Percentiles rank a stretch among this genome's conserved stretches.
Evolutionary conservation across 2,113 vertebrate species (phyloP).

Genomic region (Agapornis roseicollis): DNA sequence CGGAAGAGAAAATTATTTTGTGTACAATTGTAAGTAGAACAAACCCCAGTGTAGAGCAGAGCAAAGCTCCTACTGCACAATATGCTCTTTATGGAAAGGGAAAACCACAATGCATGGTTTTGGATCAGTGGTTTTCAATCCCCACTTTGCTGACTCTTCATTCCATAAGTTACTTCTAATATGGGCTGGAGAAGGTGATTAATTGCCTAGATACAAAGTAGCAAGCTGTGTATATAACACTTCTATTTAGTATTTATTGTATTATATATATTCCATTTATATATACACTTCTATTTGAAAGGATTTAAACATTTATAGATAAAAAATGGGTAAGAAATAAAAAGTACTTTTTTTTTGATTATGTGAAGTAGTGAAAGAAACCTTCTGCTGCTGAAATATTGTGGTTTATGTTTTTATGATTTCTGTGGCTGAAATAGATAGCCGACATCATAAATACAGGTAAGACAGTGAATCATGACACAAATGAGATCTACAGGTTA

Average conservation of each 20-base stretch:
- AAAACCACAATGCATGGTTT: rapidly evolving
- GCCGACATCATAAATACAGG: neutral
- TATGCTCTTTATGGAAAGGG: neutral
- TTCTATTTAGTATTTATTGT: neutral
- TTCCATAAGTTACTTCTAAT: neutral
- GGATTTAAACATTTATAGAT: neutral
- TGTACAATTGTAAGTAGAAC: neutral
- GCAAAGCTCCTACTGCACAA: neutral
- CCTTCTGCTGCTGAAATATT: neutral
- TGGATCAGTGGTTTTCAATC: neutral
- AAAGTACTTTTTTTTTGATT: neutral
- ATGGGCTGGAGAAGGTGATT: neutral
- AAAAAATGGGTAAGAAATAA: neutral
- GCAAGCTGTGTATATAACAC: neutral
- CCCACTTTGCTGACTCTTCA: neutral
- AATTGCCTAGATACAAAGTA: neutral
- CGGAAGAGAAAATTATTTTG: neutral
- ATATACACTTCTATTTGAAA: neutral
- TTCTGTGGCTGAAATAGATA: neutral
- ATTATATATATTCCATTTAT: neutral
- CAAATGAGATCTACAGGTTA: neutral
- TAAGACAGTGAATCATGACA: neutral
- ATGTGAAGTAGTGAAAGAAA: neutral
- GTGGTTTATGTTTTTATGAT: neutral
- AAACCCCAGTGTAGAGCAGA: neutral